Conservation (phyloP, 1,140 invertebrate genomes). For the Spodoptera frugiperda region DNA sequence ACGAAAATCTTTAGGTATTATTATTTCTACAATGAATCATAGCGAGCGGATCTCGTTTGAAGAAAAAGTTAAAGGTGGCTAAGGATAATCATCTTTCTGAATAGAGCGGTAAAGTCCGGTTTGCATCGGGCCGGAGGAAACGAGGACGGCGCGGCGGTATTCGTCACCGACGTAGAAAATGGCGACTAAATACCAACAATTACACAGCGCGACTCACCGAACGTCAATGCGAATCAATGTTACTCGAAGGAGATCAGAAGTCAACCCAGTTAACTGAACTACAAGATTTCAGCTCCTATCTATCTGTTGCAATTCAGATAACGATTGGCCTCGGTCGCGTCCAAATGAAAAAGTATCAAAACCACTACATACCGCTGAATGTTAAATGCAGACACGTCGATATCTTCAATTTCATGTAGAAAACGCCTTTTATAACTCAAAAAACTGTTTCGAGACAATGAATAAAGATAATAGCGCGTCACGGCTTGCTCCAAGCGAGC, state of each 20-base stretch:
- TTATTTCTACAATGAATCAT: constrained; percentile 83
- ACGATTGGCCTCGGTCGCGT: constrained; percentile 55
- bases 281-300: constrained; percentile 61
- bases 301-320: constrained; percentile 68
- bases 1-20: constrained; percentile 61
- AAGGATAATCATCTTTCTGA: constrained; percentile 73
- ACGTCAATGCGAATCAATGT: constrained; percentile 59
- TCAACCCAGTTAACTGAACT: constrained; percentile 48
- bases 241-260: constrained; percentile 50
- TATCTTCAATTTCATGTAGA: constrained; percentile 59
- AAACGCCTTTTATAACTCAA: constrained; percentile 57
- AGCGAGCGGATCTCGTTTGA: constrained; percentile 65
- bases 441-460: constrained; percentile 71
- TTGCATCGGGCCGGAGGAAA: constrained; percentile 69
- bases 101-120: constrained; percentile 76
- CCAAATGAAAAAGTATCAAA: constrained; percentile 57
- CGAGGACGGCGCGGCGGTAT: constrained; percentile 80
- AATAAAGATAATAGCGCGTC: constrained; percentile 80
- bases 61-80: constrained; percentile 59
- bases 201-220: constrained; percentile 64
- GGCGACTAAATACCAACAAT: constrained; percentile 85
- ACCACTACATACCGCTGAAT: constrained; percentile 69
- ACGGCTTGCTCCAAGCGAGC: constrained; percentile 72
- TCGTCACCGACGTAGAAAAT: constrained; percentile 85
- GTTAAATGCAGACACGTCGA: constrained; percentile 46